Evolutionary conservation across 2,797 vertebrate genomes (phyloP).

Genomic region (Carduelis carduelis): DNA sequence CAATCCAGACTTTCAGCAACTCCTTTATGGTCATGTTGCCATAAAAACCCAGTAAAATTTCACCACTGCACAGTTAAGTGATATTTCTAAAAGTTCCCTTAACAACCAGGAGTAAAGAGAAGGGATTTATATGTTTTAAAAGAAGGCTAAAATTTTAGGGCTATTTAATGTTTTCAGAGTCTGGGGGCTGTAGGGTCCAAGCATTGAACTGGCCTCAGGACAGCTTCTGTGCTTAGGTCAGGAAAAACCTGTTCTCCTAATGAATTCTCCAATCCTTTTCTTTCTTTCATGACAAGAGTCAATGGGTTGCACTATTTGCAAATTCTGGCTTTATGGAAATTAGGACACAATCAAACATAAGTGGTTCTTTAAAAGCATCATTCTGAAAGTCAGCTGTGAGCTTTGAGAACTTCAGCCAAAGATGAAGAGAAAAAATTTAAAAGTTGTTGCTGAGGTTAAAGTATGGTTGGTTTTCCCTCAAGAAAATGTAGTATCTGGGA

Average conservation of each 20-base stretch:
- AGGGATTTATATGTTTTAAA: not conserved
- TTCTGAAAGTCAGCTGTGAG: not conserved
- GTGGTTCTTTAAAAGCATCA: not conserved
- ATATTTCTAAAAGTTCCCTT: not conserved
- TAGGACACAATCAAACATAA: not conserved
- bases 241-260: not conserved
- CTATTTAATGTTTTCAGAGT: not conserved
- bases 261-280: not conserved
- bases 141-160: not conserved
- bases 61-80: not conserved
- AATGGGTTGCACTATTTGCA: not conserved
- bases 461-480: not conserved
- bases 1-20: not conserved
- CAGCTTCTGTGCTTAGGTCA: not conserved
- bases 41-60: not conserved
- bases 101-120: not conserved
- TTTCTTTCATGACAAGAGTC: not conserved
- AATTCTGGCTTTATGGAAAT: not conserved
- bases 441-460: not conserved
- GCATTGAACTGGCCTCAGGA: not conserved
- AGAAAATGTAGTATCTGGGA: not conserved
- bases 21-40: not conserved
- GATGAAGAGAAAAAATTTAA: not conserved
- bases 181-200: not conserved
- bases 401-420: not conserved